A percentile compares a stretch with the other conserved stretches of the same genome.
Conservation (phyloP, 2,888 invertebrate species). For the Yponomeuta malinellus region DNA sequence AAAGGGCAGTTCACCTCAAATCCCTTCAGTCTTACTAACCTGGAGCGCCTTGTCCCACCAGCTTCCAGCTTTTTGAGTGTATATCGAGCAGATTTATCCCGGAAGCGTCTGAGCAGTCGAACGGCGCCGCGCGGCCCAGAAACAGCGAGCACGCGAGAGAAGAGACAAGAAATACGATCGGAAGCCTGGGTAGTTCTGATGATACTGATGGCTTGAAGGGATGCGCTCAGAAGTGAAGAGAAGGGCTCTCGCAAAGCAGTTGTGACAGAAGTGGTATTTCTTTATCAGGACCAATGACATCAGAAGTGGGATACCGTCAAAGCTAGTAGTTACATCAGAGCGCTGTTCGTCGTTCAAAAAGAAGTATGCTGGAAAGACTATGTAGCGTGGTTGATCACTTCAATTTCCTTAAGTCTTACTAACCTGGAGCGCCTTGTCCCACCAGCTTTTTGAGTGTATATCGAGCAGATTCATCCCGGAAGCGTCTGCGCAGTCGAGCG, state of each 20-base stretch:
- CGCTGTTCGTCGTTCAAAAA: too few species aligned
- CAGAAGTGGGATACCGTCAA: too few species aligned
- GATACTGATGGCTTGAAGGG: too few species aligned
- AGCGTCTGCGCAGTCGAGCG: slow-evolving; percentile 94
- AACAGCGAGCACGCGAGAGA: slow-evolving; percentile 94
- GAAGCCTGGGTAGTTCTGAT: slow-evolving; percentile 57
- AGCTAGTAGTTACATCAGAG: too few species aligned
- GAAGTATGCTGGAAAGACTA: neutral
- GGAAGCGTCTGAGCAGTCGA: slow-evolving; percentile 94
- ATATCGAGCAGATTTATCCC: slow-evolving; percentile 98
- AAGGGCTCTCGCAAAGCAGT: too few species aligned
- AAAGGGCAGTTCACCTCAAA: neutral
- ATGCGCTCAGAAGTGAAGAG: too few species aligned
- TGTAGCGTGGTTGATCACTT: too few species aligned
- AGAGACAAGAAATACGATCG: slow-evolving; percentile 92
- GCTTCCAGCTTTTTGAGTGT: slow-evolving; percentile 65
- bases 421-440: slow-evolving; percentile 82
- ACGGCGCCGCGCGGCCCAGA: slow-evolving; percentile 90
- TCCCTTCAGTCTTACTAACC: slow-evolving; percentile 47
- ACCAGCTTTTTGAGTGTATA: slow-evolving; percentile 86
- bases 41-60: slow-evolving; percentile 87
- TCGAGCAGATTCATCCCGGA: slow-evolving; percentile 98
- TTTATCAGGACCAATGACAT: too few species aligned
- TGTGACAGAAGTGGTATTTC: too few species aligned
- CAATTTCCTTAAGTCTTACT: slow-evolving; percentile 19